Percentiles rank a stretch among this genome's conserved stretches.
Conservation (phyloP, 1,140 invertebrate genomes). For the Physella acuta region DNA sequence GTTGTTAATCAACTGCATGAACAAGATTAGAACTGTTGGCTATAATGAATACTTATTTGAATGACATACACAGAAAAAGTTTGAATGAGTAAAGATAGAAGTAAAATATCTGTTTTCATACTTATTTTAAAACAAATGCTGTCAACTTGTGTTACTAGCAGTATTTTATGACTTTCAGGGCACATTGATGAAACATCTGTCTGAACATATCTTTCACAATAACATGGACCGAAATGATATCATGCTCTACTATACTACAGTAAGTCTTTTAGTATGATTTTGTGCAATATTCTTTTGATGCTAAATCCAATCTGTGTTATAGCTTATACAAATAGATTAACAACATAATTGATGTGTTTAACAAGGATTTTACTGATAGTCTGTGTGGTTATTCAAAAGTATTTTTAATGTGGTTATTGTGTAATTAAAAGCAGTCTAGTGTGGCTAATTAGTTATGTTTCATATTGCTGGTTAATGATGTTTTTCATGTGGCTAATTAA, state of each 20-base stretch:
- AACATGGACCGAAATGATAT: slow-evolving; percentile 63
- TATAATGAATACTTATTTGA: not conserved
- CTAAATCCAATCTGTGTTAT: too few species aligned
- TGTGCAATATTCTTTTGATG: too few species aligned
- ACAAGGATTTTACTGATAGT: too few species aligned
- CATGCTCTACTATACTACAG: slow-evolving; percentile 68
- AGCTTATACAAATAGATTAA: too few species aligned
- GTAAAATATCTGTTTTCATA: too few species aligned
- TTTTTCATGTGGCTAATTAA: too few species aligned
- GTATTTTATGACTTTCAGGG: slow-evolving; percentile 54
- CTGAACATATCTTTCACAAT: slow-evolving; percentile 66
- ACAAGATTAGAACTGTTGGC: not conserved
- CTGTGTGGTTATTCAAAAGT: too few species aligned
- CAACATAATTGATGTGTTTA: too few species aligned
- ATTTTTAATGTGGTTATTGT: too few species aligned
- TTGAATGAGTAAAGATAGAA: not conserved
- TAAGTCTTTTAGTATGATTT: too few species aligned
- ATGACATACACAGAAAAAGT: not conserved
- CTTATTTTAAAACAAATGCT: too few species aligned
- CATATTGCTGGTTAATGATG: too few species aligned
- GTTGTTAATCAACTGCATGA: not conserved
- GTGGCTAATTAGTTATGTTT: not conserved
- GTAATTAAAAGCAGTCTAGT: not conserved
- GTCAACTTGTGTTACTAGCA: not conserved
- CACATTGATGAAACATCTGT: slow-evolving; percentile 66